Base-by-base conservation (phyloP, 2,797 vertebrate genomes). In the Falco rusticolus region DNA sequence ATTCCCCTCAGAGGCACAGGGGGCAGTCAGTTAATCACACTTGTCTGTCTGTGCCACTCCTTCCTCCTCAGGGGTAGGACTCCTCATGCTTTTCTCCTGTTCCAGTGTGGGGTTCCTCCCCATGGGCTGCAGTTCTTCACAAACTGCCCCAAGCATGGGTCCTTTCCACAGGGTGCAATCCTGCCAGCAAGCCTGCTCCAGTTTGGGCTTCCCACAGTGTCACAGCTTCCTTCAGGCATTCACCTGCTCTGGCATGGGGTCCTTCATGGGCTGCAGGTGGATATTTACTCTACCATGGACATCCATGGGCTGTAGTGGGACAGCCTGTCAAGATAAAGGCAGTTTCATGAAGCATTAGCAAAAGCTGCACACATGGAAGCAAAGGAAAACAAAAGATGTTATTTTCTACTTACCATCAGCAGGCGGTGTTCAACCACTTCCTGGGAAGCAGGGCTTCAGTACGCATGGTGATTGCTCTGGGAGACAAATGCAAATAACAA, bases 1-100 rank as follows among this genome's bases (percentile, higher is more conserved):
- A 9, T 69, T 9, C 2, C 6, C 10, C 10, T 14, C 1, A 7
- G 10, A 3, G 15, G 10, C 29, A 16, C 22, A 43, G 13, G 11
- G 12, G 19, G 20, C 4, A 16, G 16, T 22, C 43, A 37, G 24
- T 37, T 63, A 26, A 53, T 39, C 16, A 11, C 9, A 39, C 3
- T 45, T 45, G 16, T 0, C 5, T 50, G 20, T 61, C 25, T 61
- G 28, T 21, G 9, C 18, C 16, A 3, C 28, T 82, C 18, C 16
- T n/a, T 81, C 16, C 51, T 60, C 45, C 26, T 71, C 16, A 37
- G 8, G 5, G 11, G 10, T 4, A 48, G 13, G 29, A 60, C 14
- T 39, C 39, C 16, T 70, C 37, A 33, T 53, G 31, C 15, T 26
- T 16, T 24, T 56, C 5, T 13, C 15, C 15, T 61, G 3, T 21